Evolutionary conservation across 2,888 invertebrate genomes (phyloP).

Genomic region (Lithophane leautieri): DNA sequence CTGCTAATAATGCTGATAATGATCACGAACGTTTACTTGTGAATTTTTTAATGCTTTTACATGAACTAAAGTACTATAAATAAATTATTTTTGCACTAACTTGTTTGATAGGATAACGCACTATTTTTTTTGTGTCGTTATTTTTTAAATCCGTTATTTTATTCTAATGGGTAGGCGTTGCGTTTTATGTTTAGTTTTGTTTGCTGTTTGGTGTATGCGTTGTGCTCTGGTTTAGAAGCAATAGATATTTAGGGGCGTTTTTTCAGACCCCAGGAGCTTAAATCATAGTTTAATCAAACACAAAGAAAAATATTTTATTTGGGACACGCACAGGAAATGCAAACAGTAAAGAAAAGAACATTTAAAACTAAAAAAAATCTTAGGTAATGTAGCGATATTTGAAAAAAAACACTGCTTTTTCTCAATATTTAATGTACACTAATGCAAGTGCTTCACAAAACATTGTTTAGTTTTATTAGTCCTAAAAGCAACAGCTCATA

Average conservation of each 20-base stretch:
- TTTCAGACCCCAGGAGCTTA: neutral
- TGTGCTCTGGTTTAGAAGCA: neutral
- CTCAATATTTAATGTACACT: neutral
- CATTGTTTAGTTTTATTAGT: neutral
- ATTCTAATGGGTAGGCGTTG: neutral
- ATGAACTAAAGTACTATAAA: neutral
- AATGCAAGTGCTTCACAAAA: neutral
- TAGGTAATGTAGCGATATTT: too few relatives aligned
- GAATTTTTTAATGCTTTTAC: neutral
- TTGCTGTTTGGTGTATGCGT: neutral
- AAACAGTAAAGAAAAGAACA: neutral
- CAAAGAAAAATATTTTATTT: too few relatives aligned
- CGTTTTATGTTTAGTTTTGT: neutral
- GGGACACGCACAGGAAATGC: too few relatives aligned
- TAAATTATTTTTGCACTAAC: neutral
- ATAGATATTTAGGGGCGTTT: neutral
- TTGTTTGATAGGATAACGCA: neutral
- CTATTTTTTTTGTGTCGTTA: conserved; percentile 16
- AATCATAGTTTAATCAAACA: too few relatives aligned
- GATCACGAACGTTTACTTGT: conserved; percentile 3
- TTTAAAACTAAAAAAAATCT: too few relatives aligned
- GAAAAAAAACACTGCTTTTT: too few relatives aligned
- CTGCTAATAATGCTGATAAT: conserved; percentile 23
- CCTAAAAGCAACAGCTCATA: neutral
- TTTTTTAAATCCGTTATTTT: conserved; percentile 7